Base-by-base conservation (phyloP, 2,797 vertebrate genomes). In the Chelon auratus region DNA sequence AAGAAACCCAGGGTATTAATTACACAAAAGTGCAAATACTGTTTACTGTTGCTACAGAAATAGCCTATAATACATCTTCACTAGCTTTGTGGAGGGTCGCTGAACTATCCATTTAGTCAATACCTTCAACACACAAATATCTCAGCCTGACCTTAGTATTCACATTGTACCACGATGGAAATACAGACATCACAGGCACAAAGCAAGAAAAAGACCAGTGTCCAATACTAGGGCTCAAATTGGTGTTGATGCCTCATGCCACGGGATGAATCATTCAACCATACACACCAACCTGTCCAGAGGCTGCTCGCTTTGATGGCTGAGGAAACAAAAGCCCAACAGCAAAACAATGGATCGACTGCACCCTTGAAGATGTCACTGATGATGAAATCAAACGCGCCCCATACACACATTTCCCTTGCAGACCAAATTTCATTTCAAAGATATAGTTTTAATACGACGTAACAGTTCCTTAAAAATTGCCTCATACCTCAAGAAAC, bases 341-440 rank as follows among this genome's bases (percentile, higher is more conserved):
- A 81, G 68, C 71, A 11, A 60, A 84, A 84, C 61, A 1, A 42
- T 62, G 63, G 77, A 82, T 77, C 12, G 20, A 75, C 72, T 77
- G 60, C 37, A 85, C 50, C 83, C 77, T 78, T 86, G 81, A 90
- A 90, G 77, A 84, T 86, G 77, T 84, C 83, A 79, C 58, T 61
- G 78, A 80, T 83, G 84, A 92, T 87, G 87, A 80, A 83, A 87
- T 83, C 79, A 88, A 88, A 79, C 56, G 26, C 10, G 0, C 36
- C 24, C 63, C 30, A 50, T 60, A 74, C 30, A 13, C 75, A 51
- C 17, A 14, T 55, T 24, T 84, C 75, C 30, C 71, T 74, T 2
- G 36, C 54, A 84, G 51, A 62, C 69, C 62, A 69, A 14, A 52
- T 56, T 78, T 71, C 13, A 78, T 78, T 62, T 72, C 22, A 47